These are phyloP conservation scores for Trichosurus vulpecula DNA, from an alignment of 2,797 vertebrate species.

Conservation along the genomic window DNA sequence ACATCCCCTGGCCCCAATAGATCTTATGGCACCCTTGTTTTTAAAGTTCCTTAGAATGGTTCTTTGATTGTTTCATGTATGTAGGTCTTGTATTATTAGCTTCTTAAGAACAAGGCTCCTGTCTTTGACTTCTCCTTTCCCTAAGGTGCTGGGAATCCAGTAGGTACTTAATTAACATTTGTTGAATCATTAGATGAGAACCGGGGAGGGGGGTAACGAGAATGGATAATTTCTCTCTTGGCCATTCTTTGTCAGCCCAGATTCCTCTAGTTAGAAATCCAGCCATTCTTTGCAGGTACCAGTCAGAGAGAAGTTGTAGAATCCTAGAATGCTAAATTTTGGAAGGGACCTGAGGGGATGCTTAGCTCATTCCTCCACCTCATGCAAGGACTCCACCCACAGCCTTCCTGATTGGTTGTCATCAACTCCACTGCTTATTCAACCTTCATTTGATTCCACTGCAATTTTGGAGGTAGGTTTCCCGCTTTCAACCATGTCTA, in stretches of 20 bases:
- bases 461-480: background rate
- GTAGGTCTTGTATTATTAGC: background rate
- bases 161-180: background rate
- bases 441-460: background rate
- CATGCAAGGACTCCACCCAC: too few relatives aligned
- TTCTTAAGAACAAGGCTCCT: background rate
- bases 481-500: background rate
- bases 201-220: too few relatives aligned
- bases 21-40: background rate
- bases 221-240: too few relatives aligned
- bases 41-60: background rate
- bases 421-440: background rate
- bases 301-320: too few relatives aligned
- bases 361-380: too few relatives aligned
- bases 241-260: too few relatives aligned
- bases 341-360: too few relatives aligned
- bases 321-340: too few relatives aligned
- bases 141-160: background rate
- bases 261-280: too few relatives aligned
- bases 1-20: background rate
- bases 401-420: background rate
- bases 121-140: background rate
- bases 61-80: background rate
- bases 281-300: too few relatives aligned
- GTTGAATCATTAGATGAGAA: background rate